Base-by-base conservation (phyloP, 2,888 invertebrate species). In the Carterocephalus palaemon region DNA sequence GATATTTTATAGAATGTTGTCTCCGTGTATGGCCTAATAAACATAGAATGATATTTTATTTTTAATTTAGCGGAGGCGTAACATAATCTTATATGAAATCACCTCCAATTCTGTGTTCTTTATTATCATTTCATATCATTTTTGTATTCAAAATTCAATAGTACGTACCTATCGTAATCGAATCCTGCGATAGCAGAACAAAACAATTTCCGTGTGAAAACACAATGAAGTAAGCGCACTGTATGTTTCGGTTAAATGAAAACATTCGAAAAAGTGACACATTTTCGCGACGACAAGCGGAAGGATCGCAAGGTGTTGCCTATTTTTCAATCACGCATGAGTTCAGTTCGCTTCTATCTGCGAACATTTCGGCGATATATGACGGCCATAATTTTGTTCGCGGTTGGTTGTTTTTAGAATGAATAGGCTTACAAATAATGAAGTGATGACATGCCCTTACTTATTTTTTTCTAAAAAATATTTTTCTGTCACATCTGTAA, bases 241-340 rank as follows among this genome's bases (percentile, higher is more conserved):
- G n/a, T 15, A 28, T n/a, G n/a, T 31, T 31, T 37, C 37, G 13
- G 37, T 29, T 37, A 31, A 43, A 45, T 31, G 29, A 29, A 59
- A 59, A 63, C 54, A 39, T 48, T 53, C 46, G 39, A 51, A 47
- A 51, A 56, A 59, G 50, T 60, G 62, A 60, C 67, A 60, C 63
- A 62, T 61, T 59, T 62, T 56, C 53, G 59, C n/a, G 68, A 71
- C 67, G 69, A 65, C 51, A 62, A 53, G 50, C 52, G 65, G 67
- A 67, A 75, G 66, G 63, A 62, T 59, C 64, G 67, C 75, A 74
- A 77, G 76, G 73, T 76, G 75, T 66, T 67, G 60, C 67, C 67
- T 72, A 80, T 81, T 79, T 76, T 70, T 78, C 78, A 73, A 72
- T 68, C 60, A 70, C 68, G 71, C 66, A 54, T 67, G 64, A 70